A percentile compares a stretch with the other conserved stretches of the same genome.
These are phyloP conservation scores for Chrosomus eos DNA, from an alignment of 2,797 vertebrate species.

Conservation along the genomic window DNA sequence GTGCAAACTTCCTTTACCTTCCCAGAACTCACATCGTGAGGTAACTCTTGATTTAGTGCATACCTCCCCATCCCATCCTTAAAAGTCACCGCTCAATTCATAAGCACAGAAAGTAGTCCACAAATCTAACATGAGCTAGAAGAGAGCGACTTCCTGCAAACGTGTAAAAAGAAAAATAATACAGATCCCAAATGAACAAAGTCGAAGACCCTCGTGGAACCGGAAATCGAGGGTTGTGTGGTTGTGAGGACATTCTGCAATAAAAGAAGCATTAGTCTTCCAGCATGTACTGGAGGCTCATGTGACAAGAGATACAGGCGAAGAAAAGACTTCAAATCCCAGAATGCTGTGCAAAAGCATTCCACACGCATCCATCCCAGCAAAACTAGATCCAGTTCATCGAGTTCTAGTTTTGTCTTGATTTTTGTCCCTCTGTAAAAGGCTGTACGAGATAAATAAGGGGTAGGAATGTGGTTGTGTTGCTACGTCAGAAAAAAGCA, in stretches of 20 bases:
- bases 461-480: conserved; percentile 55
- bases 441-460: conserved; percentile 51
- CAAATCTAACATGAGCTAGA: not conserved
- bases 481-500: conserved; percentile 55
- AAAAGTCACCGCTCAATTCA: not conserved
- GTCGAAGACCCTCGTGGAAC: not conserved
- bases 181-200: conserved; percentile 16
- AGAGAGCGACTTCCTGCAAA: conserved; percentile 1
- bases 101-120: not conserved
- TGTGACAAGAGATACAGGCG: conserved; percentile 47
- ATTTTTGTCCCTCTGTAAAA: conserved; percentile 31
- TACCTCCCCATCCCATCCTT: conserved; percentile 23
- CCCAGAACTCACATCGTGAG: not conserved
- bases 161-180: conserved; percentile 25
- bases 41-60: conserved; percentile 9
- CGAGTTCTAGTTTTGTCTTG: conserved; percentile 57
- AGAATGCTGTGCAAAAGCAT: conserved; percentile 66
- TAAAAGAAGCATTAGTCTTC: conserved; percentile 54
- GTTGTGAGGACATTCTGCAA: conserved; percentile 31
- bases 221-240: conserved; percentile 34
- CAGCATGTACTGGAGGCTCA: conserved; percentile 57
- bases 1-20: conserved; percentile 28
- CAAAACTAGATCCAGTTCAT: conserved; percentile 68
- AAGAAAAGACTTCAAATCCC: conserved; percentile 60
- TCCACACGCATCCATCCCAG: conserved; percentile 60